Evolutionary conservation across 2,797 vertebrate species (phyloP).

Genomic region (Scarus forsteni): DNA sequence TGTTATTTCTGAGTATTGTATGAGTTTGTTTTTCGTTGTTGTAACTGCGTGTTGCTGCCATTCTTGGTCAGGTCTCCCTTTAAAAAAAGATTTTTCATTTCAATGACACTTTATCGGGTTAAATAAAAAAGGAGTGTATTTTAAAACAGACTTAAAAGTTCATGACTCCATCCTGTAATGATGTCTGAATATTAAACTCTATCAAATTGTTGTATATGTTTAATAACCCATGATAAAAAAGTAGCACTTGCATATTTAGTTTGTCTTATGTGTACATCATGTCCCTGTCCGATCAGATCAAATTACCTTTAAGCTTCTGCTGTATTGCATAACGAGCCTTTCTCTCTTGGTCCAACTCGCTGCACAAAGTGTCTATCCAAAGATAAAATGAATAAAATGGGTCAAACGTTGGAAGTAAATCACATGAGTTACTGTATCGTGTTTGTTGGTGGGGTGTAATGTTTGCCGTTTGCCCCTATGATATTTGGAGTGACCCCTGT

Average conservation of each 20-base stretch:
- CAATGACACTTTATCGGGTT: too few species aligned
- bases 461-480: constrained; percentile 63
- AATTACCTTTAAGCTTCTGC: constrained; percentile 95
- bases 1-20: too few species aligned
- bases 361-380: constrained; percentile 92
- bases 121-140: not conserved
- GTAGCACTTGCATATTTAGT: constrained; percentile 83
- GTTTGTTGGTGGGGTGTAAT: constrained; percentile 53
- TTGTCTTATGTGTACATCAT: constrained; percentile 16
- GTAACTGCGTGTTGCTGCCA: not conserved
- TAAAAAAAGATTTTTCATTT: too few species aligned
- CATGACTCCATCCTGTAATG: constrained; percentile 15
- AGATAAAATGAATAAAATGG: constrained; percentile 38
- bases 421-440: constrained; percentile 32
- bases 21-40: too few species aligned
- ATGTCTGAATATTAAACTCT: constrained; percentile 8
- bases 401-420: constrained; percentile 26
- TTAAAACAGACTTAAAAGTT: constrained; percentile 14
- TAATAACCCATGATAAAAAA: constrained; percentile 50
- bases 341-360: constrained; percentile 95
- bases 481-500: constrained; percentile 78
- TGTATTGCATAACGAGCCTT: constrained; percentile 96
- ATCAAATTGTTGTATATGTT: constrained; percentile 23
- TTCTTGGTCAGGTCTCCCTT: too few species aligned
- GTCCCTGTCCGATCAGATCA: constrained; percentile 65